Conservation (phyloP, 2,888 invertebrate genomes). For the Agriopis marginaria region DNA sequence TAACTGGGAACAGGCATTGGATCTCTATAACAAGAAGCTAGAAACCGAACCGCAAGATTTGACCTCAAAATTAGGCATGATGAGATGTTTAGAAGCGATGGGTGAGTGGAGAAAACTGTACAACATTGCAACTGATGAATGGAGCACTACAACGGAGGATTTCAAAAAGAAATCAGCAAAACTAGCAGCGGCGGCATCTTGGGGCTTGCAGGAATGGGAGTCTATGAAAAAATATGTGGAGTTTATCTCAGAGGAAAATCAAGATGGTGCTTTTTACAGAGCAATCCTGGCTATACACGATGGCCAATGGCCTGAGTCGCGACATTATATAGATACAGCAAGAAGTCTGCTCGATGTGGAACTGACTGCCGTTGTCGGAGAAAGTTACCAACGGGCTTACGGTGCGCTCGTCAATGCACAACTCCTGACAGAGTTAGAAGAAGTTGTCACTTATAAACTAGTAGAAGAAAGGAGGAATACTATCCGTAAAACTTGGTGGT, state of each 20-base stretch:
- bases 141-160: constrained; percentile 80
- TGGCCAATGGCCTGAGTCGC: constrained; percentile 89
- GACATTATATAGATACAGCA: constrained; percentile 95
- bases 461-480: constrained; percentile 95
- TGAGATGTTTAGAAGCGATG: constrained; percentile 98
- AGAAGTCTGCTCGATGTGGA: constrained; percentile 97
- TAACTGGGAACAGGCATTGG: constrained; percentile 98
- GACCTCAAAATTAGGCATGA: constrained; percentile 95
- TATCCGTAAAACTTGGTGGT: constrained; percentile 96
- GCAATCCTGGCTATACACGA: constrained; percentile 96
- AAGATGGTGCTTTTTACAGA: constrained; percentile 97
- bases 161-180: constrained; percentile 90
- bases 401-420: constrained; percentile 98
- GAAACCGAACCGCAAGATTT: constrained; percentile 89
- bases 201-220: constrained; percentile 98
- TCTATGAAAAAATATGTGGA: constrained; percentile 96
- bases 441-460: constrained; percentile 98
- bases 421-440: constrained; percentile 98
- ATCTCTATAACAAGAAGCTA: constrained; percentile 93
- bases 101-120: constrained; percentile 98
- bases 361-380: constrained; percentile 97
- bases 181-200: constrained; percentile 97
- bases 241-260: constrained; percentile 94
- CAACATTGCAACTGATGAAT: constrained; percentile 90
- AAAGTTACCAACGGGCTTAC: constrained; percentile 97